phyloP scores from a whole-genome alignment of 2,888 invertebrate genomes.

The Toxonevra muliebris region DNA sequence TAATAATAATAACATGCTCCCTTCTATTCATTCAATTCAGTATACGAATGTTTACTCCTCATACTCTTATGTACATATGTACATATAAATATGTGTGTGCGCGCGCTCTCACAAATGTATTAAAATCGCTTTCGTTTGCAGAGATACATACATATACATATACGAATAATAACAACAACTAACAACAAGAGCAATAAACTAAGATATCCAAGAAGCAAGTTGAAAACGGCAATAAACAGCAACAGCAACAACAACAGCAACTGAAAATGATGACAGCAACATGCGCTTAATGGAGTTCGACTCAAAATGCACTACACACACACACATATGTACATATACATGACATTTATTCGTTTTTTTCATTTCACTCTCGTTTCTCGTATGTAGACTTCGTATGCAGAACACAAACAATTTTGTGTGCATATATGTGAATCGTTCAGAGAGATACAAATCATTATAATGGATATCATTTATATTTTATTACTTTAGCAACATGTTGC shows the following conservation, averaged over 20 bases:
- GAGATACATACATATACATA: neutral
- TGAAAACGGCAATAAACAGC: slow-evolving; percentile 14
- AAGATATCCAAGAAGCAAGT: neutral
- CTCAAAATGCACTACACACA: slow-evolving; percentile 42
- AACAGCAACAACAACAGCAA: slow-evolving; percentile 24
- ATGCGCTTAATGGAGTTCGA: slow-evolving; percentile 57
- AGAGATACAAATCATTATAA: slow-evolving; percentile 59
- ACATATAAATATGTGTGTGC: neutral
- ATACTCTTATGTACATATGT: neutral
- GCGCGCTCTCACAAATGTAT: neutral
- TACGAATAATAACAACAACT: slow-evolving; percentile 5
- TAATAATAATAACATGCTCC: no score
- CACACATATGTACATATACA: slow-evolving; percentile 24
- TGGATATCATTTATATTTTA: slow-evolving; percentile 58
- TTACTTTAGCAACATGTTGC: slow-evolving; percentile 58
- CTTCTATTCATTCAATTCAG: neutral
- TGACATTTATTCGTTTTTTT: neutral
- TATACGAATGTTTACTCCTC: neutral
- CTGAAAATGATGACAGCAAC: slow-evolving; percentile 56
- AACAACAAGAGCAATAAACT: slow-evolving; percentile 25
- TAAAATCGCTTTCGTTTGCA: no score
- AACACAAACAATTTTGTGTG: slow-evolving; percentile 9
- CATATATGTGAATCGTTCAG: slow-evolving; percentile 2
- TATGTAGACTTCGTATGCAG: slow-evolving; percentile 6
- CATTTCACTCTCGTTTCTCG: slow-evolving; percentile 12